Evolutionary conservation across 2,113 vertebrate genomes (phyloP), one percentile per base, ranked within the genome.

Genomic region (Tympanuchus pallidicinctus): DNA sequence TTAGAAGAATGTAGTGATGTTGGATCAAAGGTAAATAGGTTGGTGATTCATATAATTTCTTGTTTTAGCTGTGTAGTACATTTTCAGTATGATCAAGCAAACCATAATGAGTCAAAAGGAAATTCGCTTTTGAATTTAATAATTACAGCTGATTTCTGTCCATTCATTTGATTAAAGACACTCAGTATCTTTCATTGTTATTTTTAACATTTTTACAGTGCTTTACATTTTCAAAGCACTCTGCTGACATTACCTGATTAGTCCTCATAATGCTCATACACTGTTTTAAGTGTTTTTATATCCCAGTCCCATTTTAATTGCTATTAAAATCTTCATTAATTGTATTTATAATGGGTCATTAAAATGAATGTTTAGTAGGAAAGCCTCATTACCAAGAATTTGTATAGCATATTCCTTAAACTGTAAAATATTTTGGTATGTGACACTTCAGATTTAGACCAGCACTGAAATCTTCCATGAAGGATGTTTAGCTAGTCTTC

Each of bases 141-240:
- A 76, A 47, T 57, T 81, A 74, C 42, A 82, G 42, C n/a, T 67
- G 18, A 42, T 75, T 91, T 88, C 57, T 67, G 45, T 24, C 74
- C 24, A 28, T 71, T 34, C 2, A 1, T 82, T 77, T 92, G 57
- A 71, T 92, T 71, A 71, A 74, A 83, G 47, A 45, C 12, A 38
- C 19, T 78, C 85, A 13, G 8, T 67, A 42, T 57, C 32, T 73
- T 89, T 70, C 36, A 24, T 19, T 70, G 61, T 81, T 89, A 66
- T 74, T 81, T 48, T 84, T 85, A 88, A 57, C 25, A 75, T 71
- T 78, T 78, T 57, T 34, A 8, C 8, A 22, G 22, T 40, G 50
- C 25, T 90, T 93, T 83, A 74, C 74, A 66, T 91, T 45, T 78
- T 94, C 66, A 93, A 78, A 96, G 63, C 57, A 71, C 48, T 82